Evolutionary conservation across 2,888 invertebrate genomes (phyloP).

Genomic region (Pseudococcus longispinus): DNA sequence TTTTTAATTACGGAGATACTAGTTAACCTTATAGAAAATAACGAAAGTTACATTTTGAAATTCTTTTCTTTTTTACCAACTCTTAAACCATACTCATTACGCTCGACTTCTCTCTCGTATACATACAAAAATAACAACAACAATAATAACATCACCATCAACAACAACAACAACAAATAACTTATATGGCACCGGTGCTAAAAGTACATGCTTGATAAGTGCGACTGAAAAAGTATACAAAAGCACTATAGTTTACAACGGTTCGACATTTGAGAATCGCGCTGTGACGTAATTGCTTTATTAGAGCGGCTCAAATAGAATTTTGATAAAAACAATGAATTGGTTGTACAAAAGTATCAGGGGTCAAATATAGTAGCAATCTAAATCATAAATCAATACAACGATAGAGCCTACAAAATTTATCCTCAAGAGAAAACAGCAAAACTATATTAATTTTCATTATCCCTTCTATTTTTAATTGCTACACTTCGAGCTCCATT

Average conservation of each 20-base stretch:
- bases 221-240: background rate
- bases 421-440: background rate
- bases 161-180: conserved; percentile 4
- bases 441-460: conserved; percentile 20
- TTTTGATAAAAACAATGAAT: background rate
- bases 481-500: conserved; percentile 1
- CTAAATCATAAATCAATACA: conserved; percentile 7
- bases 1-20: conserved; percentile 39
- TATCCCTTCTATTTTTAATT: conserved; percentile 18
- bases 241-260: background rate
- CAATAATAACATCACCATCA: background rate
- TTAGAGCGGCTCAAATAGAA: background rate
- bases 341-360: background rate
- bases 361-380: background rate
- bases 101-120: background rate
- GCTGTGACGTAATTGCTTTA: conserved; percentile 11
- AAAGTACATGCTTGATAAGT: background rate
- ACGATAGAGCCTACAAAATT: background rate
- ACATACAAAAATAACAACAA: background rate
- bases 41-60: conserved; percentile 36
- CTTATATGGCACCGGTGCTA: conserved; percentile 53
- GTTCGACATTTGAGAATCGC: background rate
- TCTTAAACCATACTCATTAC: background rate
- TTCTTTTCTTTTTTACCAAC: background rate
- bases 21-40: conserved; percentile 38